Conservation (phyloP, 2,113 vertebrate species). For the Mionectes macconnelli region DNA sequence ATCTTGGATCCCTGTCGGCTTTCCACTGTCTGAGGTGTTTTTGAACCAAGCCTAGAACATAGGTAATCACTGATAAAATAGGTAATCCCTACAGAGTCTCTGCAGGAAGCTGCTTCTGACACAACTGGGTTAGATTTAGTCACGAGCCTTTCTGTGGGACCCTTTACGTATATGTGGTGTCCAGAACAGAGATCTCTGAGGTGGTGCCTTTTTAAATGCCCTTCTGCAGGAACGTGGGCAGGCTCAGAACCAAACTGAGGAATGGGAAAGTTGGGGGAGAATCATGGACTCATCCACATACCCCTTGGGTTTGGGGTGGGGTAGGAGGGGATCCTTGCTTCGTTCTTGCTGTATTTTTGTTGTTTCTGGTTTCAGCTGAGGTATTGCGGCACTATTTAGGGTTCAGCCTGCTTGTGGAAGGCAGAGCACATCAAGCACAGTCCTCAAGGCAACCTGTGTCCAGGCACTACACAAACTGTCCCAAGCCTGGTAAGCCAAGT, state of each 20-base stretch:
- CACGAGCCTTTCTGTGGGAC: background rate
- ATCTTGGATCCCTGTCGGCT: background rate
- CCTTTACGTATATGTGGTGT: rapidly evolving
- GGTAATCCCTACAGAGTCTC: rapidly evolving
- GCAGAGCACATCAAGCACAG: background rate
- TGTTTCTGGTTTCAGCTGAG: background rate
- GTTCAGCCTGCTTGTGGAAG: background rate
- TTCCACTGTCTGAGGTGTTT: background rate
- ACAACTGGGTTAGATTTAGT: background rate
- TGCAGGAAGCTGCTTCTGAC: background rate
- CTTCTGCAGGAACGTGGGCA: background rate
- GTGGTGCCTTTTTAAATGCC: background rate
- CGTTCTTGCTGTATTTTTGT: background rate
- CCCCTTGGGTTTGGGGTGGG: background rate
- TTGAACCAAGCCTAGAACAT: background rate
- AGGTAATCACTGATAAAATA: background rate
- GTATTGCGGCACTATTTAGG: background rate
- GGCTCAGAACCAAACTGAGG: background rate
- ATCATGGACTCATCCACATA: background rate
- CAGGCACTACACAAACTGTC: background rate
- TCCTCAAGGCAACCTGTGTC: background rate
- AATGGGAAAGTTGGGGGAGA: background rate
- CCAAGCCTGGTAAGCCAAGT: background rate
- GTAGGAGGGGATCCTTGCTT: background rate
- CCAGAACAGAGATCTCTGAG: background rate